These are phyloP conservation scores for Macrobrachium rosenbergii DNA, from an alignment of 1,140 invertebrate species.

Conservation along the genomic window DNA sequence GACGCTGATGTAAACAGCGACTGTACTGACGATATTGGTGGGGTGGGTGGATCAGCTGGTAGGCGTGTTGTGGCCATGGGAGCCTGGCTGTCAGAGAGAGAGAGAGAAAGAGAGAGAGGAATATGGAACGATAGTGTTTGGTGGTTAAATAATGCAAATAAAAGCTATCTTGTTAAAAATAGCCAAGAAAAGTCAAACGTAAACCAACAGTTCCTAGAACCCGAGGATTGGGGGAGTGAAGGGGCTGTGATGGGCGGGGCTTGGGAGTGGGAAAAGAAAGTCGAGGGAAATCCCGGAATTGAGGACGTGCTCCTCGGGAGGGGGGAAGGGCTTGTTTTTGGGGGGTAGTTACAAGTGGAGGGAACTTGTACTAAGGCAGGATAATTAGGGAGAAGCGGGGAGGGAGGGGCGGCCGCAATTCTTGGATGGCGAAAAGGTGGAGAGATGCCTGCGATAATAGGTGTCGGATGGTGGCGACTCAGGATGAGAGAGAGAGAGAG, in stretches of 20 bases:
- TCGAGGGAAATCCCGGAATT: not conserved
- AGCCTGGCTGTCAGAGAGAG: no score
- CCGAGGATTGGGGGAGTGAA: not conserved
- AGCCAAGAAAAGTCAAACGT: no score
- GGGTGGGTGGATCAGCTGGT: no score
- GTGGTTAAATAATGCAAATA: no score
- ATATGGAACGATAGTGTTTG: no score
- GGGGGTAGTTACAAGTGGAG: not conserved
- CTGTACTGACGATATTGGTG: no score
- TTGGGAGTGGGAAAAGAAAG: not conserved
- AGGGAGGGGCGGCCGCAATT: not conserved
- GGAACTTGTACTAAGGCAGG: not conserved
- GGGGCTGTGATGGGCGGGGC: not conserved
- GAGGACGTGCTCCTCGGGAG: not conserved
- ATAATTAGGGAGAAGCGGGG: not conserved
- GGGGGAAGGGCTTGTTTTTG: not conserved
- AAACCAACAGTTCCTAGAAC: not conserved
- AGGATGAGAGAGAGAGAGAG: slow-evolving; percentile 27
- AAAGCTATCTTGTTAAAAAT: no score
- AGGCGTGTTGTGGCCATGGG: no score
- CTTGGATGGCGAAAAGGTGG: no score
- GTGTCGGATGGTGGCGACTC: not conserved
- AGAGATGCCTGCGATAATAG: not conserved
- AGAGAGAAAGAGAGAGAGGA: no score
- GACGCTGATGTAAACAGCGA: no score